Base-by-base conservation (phyloP, 2,888 invertebrate genomes). In the Mesoligia furuncula region DNA sequence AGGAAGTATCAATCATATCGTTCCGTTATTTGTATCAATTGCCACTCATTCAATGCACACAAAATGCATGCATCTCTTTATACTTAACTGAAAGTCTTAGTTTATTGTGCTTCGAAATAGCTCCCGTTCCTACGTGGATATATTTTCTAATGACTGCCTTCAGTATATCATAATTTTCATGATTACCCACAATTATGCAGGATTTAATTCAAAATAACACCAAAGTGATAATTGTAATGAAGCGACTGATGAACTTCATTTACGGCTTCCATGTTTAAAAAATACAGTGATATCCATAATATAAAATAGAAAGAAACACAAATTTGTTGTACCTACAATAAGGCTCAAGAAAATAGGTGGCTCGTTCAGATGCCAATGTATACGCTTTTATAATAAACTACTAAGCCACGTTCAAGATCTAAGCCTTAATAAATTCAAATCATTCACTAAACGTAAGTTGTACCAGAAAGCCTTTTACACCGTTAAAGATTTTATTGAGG, bases 1-100 rank as follows among this genome's bases (percentile, higher is more conserved):
- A 85, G 85, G 85, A 84, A 65, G 82, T 72, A 62, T 73, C 73
- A 85, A 79, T 84, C 66, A 71, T 57, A 78, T 70, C 24, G n/a
- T 57, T 61, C 61, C 61, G 42, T 81, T 84, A 69, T 70, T 77
- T 75, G 74, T 75, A 75, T 73, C 74, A 70, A 72, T 84, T 77
- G 64, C 31, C 31, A 24, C 54, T 59, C 17, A 61, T 62, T 75
- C 31, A 54, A 64, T 85, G 69, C 81, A 81, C 39, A 51, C 54
- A 72, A 54, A 31, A 61, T 57, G 39, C 17, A 66, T 62, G 48
- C 61, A 77, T 24, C 36, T 67, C 42, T 70, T 27, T 36, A n/a
- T n/a, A 48, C n/a, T 48, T 20, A 62, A 13, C 39, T 54, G 11
- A 36, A 27, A 17, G 7, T 42, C 24, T 24, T 24, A 31, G 27